phyloP scores from a whole-genome alignment of 2,113 vertebrate genomes.

The Kryptolebias marmoratus region DNA sequence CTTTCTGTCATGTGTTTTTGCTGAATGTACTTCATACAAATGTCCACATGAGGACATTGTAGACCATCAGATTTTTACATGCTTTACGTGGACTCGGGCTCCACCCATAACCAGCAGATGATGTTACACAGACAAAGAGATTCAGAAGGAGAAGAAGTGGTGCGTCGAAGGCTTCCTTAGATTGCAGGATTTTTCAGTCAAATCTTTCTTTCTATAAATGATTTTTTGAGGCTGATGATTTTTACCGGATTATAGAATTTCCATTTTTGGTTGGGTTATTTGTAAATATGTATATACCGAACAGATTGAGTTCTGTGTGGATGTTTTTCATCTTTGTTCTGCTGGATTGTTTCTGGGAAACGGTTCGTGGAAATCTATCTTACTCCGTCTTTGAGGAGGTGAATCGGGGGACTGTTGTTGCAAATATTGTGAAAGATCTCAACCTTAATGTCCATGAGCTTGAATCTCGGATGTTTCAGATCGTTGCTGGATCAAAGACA shows the following conservation, averaged over 20 bases:
- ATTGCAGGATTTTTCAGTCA: not conserved
- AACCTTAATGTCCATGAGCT: slow-evolving; percentile 59
- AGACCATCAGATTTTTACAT: slow-evolving; percentile 41
- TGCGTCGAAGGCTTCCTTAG: not conserved
- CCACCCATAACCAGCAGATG: slow-evolving; percentile 47
- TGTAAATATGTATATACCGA: slow-evolving; percentile 9
- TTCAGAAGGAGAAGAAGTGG: not conserved
- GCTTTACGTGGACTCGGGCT: not conserved
- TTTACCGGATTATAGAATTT: not conserved
- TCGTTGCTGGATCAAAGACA: slow-evolving; percentile 53
- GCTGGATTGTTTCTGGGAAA: slow-evolving; percentile 57
- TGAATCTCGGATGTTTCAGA: slow-evolving; percentile 62
- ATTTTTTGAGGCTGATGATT: not conserved
- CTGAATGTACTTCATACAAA: not conserved
- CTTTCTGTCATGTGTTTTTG: accelerated
- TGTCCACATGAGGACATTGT: slow-evolving; percentile 58
- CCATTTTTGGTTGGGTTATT: not conserved
- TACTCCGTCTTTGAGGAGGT: slow-evolving; percentile 72
- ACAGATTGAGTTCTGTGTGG: slow-evolving; percentile 14
- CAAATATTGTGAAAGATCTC: slow-evolving; percentile 71
- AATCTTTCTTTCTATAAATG: not conserved
- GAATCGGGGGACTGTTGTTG: slow-evolving; percentile 60
- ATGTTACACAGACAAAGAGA: slow-evolving; percentile 21
- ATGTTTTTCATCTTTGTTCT: slow-evolving; percentile 28
- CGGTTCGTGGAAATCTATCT: slow-evolving; percentile 49